These are phyloP conservation scores for Stenotaenia linearis DNA, from an alignment of 2,888 invertebrate genomes.

Conservation along the genomic window DNA sequence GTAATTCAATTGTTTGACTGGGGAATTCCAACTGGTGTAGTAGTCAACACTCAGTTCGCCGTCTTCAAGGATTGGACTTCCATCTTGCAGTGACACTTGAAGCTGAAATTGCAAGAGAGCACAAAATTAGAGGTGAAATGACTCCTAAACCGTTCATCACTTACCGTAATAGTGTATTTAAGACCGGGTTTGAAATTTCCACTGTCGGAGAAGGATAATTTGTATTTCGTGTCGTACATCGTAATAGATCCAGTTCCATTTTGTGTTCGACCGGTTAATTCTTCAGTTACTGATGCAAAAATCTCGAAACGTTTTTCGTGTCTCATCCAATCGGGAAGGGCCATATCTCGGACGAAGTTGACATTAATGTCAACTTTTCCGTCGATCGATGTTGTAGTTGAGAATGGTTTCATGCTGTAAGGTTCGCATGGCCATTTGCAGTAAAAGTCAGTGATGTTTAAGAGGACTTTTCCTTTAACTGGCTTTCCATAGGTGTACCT, in stretches of 20 bases:
- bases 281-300: slow-evolving; percentile 50
- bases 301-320: slow-evolving; percentile 43
- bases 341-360: slow-evolving; percentile 29
- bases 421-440: slow-evolving; percentile 27
- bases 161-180: slow-evolving; percentile 47
- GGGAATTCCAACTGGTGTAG: slow-evolving; percentile 35
- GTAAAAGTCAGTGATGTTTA: slow-evolving; percentile 30
- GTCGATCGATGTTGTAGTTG: slow-evolving; percentile 32
- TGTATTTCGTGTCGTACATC: slow-evolving; percentile 47
- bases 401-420: slow-evolving; percentile 13
- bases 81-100: slow-evolving; percentile 39
- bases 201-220: slow-evolving; percentile 46
- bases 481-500: slow-evolving; percentile 40
- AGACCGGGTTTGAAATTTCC: slow-evolving; percentile 51
- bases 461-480: slow-evolving; percentile 32
- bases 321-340: slow-evolving; percentile 36
- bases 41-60: slow-evolving; percentile 37
- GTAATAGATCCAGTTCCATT: slow-evolving; percentile 41
- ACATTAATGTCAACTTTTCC: slow-evolving; percentile 33
- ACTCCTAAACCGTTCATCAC: too few relatives aligned
- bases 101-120: slow-evolving; percentile 30
- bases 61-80: slow-evolving; percentile 38
- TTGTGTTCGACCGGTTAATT: slow-evolving; percentile 45
- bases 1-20: slow-evolving; percentile 34
- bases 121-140: too few relatives aligned